phyloP scores from a whole-genome alignment of 1,140 invertebrate genomes.

The Acromyrmex echinatior region DNA sequence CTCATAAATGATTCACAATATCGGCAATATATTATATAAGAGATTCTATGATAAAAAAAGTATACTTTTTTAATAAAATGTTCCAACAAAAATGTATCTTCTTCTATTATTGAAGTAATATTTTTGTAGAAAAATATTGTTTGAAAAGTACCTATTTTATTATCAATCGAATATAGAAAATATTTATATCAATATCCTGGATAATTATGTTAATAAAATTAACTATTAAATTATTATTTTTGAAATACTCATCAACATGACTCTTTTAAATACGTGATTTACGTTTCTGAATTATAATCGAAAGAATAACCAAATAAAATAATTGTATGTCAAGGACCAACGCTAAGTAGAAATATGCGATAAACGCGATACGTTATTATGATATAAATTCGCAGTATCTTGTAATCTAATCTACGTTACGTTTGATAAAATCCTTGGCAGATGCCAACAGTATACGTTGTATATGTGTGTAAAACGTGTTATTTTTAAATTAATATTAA shows the following conservation, averaged over 20 bases:
- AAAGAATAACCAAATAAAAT: neutral
- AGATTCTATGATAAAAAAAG: conserved; percentile 24
- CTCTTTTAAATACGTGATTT: neutral
- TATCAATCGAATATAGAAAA: conserved; percentile 16
- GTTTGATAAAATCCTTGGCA: conserved; percentile 10
- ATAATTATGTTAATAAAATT: neutral
- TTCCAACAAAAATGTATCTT: neutral
- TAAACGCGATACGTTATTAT: neutral
- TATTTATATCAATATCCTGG: neutral
- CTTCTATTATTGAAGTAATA: neutral
- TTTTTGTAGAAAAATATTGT: conserved; percentile 3
- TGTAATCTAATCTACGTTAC: conserved; percentile 13
- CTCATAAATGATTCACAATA: conserved; percentile 15
- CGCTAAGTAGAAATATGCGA: conserved; percentile 14
- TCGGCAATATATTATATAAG: conserved; percentile 27
- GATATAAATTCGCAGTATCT: conserved; percentile 25
- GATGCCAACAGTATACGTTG: neutral
- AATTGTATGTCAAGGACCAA: neutral
- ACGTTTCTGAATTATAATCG: neutral
- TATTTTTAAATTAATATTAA: conserved; percentile 31
- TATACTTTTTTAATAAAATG: neutral
- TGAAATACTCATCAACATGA: neutral
- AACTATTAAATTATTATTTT: conserved; percentile 6
- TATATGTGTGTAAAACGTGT: neutral
- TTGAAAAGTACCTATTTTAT: neutral